A percentile compares a stretch with the other conserved stretches of the same genome.
These are phyloP conservation scores for Galaxea fascicularis DNA, from an alignment of 92 coral and sea anemone genomes.

Conservation along the genomic window DNA sequence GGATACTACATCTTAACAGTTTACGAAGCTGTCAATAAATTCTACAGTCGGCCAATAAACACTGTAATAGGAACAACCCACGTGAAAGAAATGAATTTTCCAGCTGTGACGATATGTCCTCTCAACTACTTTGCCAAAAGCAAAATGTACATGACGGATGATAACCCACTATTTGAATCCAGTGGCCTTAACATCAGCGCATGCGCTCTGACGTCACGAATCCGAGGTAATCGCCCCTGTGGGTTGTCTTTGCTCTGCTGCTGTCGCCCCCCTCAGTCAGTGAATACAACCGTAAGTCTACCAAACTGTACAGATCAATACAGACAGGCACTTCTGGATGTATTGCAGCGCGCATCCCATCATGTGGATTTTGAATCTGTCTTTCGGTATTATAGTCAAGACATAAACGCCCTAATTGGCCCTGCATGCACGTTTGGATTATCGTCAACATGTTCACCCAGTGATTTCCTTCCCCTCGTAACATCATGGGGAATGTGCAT, in stretches of 20 bases:
- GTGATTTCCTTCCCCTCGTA: slow-evolving; percentile 24
- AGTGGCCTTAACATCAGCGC: slow-evolving; percentile 48
- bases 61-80: slow-evolving; percentile 33
- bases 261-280: not conserved
- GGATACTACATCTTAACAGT: slow-evolving; percentile 35
- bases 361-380: slow-evolving; percentile 22
- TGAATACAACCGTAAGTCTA: not conserved
- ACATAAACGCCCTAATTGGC: slow-evolving; percentile 3
- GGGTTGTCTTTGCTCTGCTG: slow-evolving; percentile 58
- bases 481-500: slow-evolving; percentile 43
- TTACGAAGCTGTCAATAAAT: slow-evolving; percentile 49
- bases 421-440: slow-evolving; percentile 14
- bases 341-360: not conserved
- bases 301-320: slow-evolving; percentile 47
- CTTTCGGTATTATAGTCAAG: slow-evolving; percentile 34
- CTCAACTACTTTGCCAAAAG: slow-evolving; percentile 27
- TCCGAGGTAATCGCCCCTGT: slow-evolving; percentile 45
- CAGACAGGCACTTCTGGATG: slow-evolving; percentile 1
- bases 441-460: not conserved
- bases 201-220: slow-evolving; percentile 46
- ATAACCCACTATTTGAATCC: slow-evolving; percentile 39
- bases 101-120: slow-evolving; percentile 68
- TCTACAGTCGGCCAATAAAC: slow-evolving; percentile 27
- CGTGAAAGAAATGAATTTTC: slow-evolving; percentile 39
- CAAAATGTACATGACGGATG: slow-evolving; percentile 41